Percentiles rank a stretch among this genome's conserved stretches.
Conservation (phyloP, 2,797 vertebrate genomes). For the Hemitrygon akajei region DNA sequence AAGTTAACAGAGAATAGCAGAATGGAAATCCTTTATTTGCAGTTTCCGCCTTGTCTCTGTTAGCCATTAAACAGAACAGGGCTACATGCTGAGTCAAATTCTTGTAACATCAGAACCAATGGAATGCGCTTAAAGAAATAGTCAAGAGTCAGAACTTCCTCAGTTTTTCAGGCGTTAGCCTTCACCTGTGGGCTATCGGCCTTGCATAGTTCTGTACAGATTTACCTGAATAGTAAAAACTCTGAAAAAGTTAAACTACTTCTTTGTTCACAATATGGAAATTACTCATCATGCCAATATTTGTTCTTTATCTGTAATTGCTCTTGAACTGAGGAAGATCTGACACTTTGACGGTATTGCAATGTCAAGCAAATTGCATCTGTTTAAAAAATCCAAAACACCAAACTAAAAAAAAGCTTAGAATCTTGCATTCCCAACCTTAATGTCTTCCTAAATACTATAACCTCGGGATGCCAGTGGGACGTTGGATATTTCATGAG, state of each 20-base stretch:
- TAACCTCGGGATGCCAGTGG: constrained; percentile 37
- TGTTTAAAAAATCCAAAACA: background rate
- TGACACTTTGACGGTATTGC: too few relatives aligned
- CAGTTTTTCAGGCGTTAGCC: background rate
- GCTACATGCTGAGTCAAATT: background rate
- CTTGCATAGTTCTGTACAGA: background rate
- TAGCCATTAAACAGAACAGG: background rate
- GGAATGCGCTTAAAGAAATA: too few relatives aligned
- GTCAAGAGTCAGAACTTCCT: too few relatives aligned
- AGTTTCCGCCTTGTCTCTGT: background rate
- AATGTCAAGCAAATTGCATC: too few relatives aligned
- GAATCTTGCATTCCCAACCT: too few relatives aligned
- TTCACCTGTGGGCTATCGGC: background rate
- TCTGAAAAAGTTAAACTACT: background rate
- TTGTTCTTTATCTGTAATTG: too few relatives aligned
- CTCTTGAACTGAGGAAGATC: too few relatives aligned
- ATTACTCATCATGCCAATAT: too few relatives aligned
- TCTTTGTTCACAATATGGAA: too few relatives aligned
- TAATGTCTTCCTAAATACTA: too few relatives aligned
- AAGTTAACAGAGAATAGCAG: background rate
- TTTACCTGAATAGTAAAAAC: background rate
- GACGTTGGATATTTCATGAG: constrained; percentile 49
- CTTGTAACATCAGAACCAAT: too few relatives aligned
- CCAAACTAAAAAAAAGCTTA: background rate
- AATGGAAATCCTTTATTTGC: background rate